Percentiles rank a stretch among this genome's conserved stretches.
These are phyloP conservation scores for Goniozus legneri DNA, from an alignment of 1,140 invertebrate genomes.

Conservation along the genomic window DNA sequence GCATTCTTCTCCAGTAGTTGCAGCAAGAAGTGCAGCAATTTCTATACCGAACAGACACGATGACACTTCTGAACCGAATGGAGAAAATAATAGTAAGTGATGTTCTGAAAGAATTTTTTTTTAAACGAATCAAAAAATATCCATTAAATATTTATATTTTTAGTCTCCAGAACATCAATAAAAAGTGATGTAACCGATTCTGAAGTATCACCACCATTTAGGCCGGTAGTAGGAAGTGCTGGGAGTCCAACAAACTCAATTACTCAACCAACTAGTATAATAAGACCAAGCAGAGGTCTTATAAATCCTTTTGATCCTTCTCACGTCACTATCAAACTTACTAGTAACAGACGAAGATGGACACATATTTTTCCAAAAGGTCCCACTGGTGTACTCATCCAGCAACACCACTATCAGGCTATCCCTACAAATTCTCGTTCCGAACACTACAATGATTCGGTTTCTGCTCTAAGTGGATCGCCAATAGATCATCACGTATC, in stretches of 20 bases:
- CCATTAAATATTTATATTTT: slow-evolving; percentile 1
- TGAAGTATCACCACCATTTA: slow-evolving; percentile 56
- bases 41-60: slow-evolving; percentile 53
- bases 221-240: slow-evolving; percentile 59
- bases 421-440: slow-evolving; percentile 59
- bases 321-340: slow-evolving; percentile 93
- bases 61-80: too few relatives aligned
- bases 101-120: slow-evolving; percentile 2
- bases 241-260: slow-evolving; percentile 45
- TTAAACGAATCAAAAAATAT: too few relatives aligned
- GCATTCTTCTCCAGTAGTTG: slow-evolving; percentile 28
- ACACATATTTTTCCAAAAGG: slow-evolving; percentile 98
- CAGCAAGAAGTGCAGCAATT: slow-evolving; percentile 54
- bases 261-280: slow-evolving; percentile 44
- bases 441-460: slow-evolving; percentile 26
- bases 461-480: slow-evolving; percentile 23
- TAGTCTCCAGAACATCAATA: slow-evolving; percentile 33
- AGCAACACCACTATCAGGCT: slow-evolving; percentile 90
- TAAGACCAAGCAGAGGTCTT: slow-evolving; percentile 69
- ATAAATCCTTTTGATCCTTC: slow-evolving; percentile 98
- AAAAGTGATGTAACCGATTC: slow-evolving; percentile 49
- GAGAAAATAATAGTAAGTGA: slow-evolving; percentile 28
- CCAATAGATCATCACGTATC: slow-evolving; percentile 12
- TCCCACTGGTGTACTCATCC: slow-evolving; percentile 85
- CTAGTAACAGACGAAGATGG: slow-evolving; percentile 94